A percentile compares a stretch with the other conserved stretches of the same genome.
phyloP scores from a whole-genome alignment of 2,797 vertebrate genomes.

The Sebastes hubbsi region DNA sequence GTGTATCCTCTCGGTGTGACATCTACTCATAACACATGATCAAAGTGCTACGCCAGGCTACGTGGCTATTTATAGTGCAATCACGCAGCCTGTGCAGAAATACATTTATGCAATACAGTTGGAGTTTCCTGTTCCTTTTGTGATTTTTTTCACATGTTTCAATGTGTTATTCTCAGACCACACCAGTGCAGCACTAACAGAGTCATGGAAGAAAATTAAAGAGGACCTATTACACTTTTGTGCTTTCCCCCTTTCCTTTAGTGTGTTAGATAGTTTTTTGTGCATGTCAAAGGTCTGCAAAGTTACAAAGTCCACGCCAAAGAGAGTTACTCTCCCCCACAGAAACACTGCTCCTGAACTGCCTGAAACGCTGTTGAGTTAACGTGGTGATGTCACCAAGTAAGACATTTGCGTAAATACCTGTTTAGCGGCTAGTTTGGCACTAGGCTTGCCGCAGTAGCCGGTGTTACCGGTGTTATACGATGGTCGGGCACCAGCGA shows the following conservation, averaged over 20 bases:
- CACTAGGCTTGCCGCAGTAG: too few species aligned
- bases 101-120: constrained; percentile 56
- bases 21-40: constrained; percentile 45
- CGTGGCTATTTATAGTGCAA: constrained; percentile 64
- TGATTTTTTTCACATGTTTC: constrained; percentile 8
- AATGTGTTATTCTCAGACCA: constrained; percentile 18
- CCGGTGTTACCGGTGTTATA: too few species aligned
- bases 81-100: constrained; percentile 59
- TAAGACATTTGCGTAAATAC: too few species aligned
- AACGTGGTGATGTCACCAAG: too few species aligned
- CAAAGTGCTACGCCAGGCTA: constrained; percentile 38
- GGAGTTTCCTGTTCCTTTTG: constrained; percentile 67
- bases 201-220: constrained; percentile 19
- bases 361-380: too few species aligned
- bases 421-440: background rate
- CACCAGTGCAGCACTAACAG: background rate
- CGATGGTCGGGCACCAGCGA: too few species aligned
- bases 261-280: too few species aligned
- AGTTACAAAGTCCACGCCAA: too few species aligned
- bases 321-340: too few species aligned
- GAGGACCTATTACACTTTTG: background rate
- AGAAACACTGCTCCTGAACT: too few species aligned
- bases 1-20: constrained; percentile 3
- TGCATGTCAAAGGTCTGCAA: too few species aligned
- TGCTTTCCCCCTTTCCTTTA: too few species aligned